These are phyloP conservation scores for Sorex fumeus DNA, from an alignment of 2,113 vertebrate genomes.

Conservation along the genomic window DNA sequence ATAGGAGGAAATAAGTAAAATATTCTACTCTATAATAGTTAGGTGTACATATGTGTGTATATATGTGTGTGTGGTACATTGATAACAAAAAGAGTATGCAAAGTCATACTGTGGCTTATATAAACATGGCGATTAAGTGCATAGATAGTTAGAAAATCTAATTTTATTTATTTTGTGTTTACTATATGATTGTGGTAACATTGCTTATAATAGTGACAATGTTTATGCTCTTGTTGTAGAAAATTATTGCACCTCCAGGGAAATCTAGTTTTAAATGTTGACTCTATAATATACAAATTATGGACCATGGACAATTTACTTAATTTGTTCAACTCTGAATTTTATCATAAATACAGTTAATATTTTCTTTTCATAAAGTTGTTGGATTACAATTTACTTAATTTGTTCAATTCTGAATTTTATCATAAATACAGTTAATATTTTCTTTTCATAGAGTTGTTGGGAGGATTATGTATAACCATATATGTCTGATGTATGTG, in stretches of 20 bases:
- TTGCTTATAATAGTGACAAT: too few relatives aligned
- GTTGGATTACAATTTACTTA: background rate
- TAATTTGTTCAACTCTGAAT: constrained; percentile 44
- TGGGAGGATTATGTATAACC: constrained; percentile 19
- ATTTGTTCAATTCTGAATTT: constrained; percentile 50
- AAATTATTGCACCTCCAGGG: background rate
- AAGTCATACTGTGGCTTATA: background rate
- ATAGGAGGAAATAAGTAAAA: constrained; percentile 11
- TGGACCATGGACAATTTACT: constrained; percentile 1
- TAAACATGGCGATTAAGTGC: background rate
- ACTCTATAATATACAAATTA: constrained; percentile 34
- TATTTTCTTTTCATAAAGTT: constrained; percentile 20
- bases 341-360: constrained; percentile 55
- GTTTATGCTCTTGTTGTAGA: too few relatives aligned
- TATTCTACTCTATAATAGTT: background rate
- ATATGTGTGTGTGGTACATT: background rate
- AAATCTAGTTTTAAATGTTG: constrained; percentile 55
- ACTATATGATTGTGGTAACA: too few relatives aligned
- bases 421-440: constrained; percentile 48
- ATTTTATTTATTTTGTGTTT: background rate
- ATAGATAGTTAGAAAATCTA: background rate
- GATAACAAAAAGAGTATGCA: background rate
- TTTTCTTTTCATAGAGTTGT: background rate
- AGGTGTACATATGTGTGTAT: background rate
- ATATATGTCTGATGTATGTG: background rate